A percentile compares a stretch with the other conserved stretches of the same genome.
These are phyloP conservation scores for Alligator sinensis DNA, from an alignment of 2,113 vertebrate genomes.

Conservation along the genomic window DNA sequence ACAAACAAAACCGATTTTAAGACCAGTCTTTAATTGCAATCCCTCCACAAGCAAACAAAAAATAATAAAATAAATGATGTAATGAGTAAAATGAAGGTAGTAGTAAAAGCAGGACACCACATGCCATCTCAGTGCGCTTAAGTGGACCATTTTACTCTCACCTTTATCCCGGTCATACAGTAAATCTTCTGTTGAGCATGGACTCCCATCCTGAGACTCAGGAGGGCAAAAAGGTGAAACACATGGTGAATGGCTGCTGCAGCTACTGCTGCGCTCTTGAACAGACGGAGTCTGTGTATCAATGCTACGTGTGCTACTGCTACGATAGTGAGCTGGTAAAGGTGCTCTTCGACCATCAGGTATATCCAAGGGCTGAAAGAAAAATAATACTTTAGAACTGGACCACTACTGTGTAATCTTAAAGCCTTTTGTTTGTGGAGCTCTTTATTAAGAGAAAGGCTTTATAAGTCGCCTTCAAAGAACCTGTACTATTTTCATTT, in stretches of 20 bases:
- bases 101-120: constrained; percentile 64
- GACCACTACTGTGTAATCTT: no score
- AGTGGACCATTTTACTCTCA: constrained; percentile 71
- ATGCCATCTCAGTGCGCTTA: constrained; percentile 33
- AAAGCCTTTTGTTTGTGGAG: background rate
- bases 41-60: constrained; percentile 59
- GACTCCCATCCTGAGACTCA: constrained; percentile 93
- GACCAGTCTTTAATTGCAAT: constrained; percentile 52
- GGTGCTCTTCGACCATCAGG: constrained; percentile 92
- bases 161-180: constrained; percentile 96
- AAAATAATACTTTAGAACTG: background rate
- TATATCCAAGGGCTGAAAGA: constrained; percentile 87
- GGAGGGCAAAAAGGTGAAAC: constrained; percentile 89
- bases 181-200: constrained; percentile 90
- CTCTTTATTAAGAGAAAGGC: background rate
- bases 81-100: constrained; percentile 78
- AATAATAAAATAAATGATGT: constrained; percentile 72
- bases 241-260: constrained; percentile 87
- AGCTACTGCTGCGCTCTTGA: constrained; percentile 88
- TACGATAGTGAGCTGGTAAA: constrained; percentile 87
- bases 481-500: background rate
- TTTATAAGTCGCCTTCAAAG: background rate
- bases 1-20: constrained; percentile 70
- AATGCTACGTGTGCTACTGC: constrained; percentile 90
- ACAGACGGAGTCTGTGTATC: constrained; percentile 94